Percentiles rank a stretch among this genome's conserved stretches.
phyloP scores from a whole-genome alignment of 2,797 vertebrate genomes.

The Acipenser oxyrinchus region DNA sequence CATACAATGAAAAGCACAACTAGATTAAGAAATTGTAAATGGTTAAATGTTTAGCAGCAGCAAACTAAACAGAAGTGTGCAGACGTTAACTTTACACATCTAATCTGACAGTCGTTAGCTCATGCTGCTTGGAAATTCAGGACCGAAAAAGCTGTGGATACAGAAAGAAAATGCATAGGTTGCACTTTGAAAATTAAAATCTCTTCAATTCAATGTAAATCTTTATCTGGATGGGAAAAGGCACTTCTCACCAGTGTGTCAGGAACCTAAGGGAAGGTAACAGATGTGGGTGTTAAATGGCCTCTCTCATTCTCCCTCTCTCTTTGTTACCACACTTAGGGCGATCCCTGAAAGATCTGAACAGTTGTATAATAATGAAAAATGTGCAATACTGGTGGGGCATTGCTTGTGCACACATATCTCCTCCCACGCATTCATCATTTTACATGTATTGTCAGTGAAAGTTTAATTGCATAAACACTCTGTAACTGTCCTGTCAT shows the following conservation, averaged over 20 bases:
- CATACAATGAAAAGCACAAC: too few species aligned
- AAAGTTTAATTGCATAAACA: slow-evolving; percentile 99
- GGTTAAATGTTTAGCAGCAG: too few species aligned
- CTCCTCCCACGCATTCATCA: slow-evolving; percentile 84
- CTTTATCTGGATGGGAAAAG: slow-evolving; percentile 62
- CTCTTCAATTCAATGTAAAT: slow-evolving; percentile 61
- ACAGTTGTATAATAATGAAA: slow-evolving; percentile 84
- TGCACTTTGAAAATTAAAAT: slow-evolving; percentile 57
- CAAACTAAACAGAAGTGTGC: too few species aligned
- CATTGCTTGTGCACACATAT: slow-evolving; percentile 67
- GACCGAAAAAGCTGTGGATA: neutral
- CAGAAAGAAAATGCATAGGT: neutral
- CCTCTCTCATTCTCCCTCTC: neutral
- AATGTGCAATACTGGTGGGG: slow-evolving; percentile 78
- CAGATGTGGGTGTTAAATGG: slow-evolving; percentile 14
- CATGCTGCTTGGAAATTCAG: neutral
- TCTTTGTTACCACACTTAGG: slow-evolving; percentile 40
- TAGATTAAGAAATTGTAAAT: too few species aligned
- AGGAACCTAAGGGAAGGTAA: slow-evolving; percentile 36
- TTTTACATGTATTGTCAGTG: slow-evolving; percentile 83
- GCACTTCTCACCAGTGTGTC: slow-evolving; percentile 59
- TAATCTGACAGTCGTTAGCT: neutral
- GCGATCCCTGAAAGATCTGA: slow-evolving; percentile 73
- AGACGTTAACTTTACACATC: too few species aligned
- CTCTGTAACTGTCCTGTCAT: slow-evolving; percentile 97